These are phyloP conservation scores for Perithous albicinctus DNA, from an alignment of 2,888 invertebrate species.

Conservation along the genomic window DNA sequence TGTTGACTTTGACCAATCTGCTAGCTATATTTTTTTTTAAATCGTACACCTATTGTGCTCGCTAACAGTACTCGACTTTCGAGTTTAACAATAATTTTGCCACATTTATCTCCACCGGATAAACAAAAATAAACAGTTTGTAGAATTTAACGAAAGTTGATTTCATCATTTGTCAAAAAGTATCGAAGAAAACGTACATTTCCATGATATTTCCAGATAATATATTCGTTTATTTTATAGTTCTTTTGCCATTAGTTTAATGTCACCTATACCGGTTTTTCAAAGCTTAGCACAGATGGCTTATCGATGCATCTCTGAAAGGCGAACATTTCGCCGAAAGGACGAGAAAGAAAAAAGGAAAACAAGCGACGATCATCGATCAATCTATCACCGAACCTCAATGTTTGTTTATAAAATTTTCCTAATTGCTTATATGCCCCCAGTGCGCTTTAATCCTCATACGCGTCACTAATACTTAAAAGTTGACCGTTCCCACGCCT, in stretches of 20 bases:
- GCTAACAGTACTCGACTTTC: neutral
- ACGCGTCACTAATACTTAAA: slow-evolving; percentile 3
- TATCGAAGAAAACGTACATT: neutral
- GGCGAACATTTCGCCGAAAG: neutral
- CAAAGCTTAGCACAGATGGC: neutral
- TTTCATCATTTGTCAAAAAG: neutral
- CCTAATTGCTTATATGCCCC: slow-evolving; percentile 45
- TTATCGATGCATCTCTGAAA: neutral
- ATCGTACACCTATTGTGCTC: slow-evolving; percentile 7
- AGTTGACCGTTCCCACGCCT: slow-evolving; percentile 60
- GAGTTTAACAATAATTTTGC: neutral
- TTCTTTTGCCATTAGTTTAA: neutral
- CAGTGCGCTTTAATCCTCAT: neutral
- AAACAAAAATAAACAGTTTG: neutral
- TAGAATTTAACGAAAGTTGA: neutral
- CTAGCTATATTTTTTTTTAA: neutral
- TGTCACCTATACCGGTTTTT: neutral
- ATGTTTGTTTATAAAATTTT: slow-evolving; percentile 57
- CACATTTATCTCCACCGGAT: neutral
- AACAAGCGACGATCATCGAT: slow-evolving; percentile 37
- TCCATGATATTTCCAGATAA: neutral
- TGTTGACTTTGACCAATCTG: slow-evolving; percentile 26
- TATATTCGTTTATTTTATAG: no score
- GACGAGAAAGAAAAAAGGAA: neutral
- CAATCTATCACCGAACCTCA: slow-evolving; percentile 31